These are phyloP conservation scores for Vanessa tameamea DNA, from an alignment of 1,140 invertebrate species.

Conservation along the genomic window DNA sequence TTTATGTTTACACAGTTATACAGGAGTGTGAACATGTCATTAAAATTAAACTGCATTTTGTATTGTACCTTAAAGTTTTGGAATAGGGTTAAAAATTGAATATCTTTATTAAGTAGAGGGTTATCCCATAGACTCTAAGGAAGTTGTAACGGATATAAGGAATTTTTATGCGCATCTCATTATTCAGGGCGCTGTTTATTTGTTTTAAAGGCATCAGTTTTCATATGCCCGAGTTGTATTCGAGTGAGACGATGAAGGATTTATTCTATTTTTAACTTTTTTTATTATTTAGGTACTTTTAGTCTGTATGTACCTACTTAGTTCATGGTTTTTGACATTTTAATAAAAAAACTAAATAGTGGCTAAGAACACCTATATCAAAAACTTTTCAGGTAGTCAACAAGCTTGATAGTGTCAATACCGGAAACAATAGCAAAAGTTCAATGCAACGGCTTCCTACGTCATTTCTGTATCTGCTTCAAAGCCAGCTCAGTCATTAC, in stretches of 20 bases:
- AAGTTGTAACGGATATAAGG: constrained; percentile 49
- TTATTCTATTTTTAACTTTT: background rate
- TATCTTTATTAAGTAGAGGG: constrained; percentile 16
- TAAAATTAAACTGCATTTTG: constrained; percentile 23
- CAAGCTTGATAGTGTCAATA: no score
- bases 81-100: constrained; percentile 25
- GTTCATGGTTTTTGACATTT: no score
- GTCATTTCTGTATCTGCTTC: no score
- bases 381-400: no score
- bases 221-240: constrained; percentile 21
- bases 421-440: no score
- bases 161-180: constrained; percentile 51
- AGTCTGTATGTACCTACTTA: no score
- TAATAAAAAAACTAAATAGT: no score
- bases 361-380: no score
- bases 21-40: constrained; percentile 40
- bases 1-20: constrained; percentile 29
- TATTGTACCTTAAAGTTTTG: constrained; percentile 13
- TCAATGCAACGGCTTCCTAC: no score
- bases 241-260: constrained; percentile 14
- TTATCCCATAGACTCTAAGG: constrained; percentile 41
- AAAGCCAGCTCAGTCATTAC: no score
- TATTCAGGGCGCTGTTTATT: constrained; percentile 46
- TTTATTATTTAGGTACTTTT: background rate
- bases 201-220: constrained; percentile 32